A percentile compares a stretch with the other conserved stretches of the same genome.
These are phyloP conservation scores for Pholis gunnellus DNA, from an alignment of 2,113 vertebrate genomes.

Conservation along the genomic window DNA sequence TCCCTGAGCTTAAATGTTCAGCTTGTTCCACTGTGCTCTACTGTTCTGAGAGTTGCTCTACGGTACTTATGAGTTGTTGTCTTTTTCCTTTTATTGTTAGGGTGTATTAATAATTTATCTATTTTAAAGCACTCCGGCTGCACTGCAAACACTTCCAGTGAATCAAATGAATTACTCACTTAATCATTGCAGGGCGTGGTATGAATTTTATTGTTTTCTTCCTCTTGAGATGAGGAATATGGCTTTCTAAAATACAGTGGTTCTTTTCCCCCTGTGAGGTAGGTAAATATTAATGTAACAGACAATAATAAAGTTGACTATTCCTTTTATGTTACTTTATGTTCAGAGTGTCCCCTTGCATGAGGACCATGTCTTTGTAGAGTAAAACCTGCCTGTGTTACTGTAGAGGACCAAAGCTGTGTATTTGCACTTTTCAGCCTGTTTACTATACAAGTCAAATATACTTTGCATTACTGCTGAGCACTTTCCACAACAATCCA, in stretches of 20 bases:
- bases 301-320: neutral
- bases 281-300: conserved; percentile 18
- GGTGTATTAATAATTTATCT: conserved; percentile 41
- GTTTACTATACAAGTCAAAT: conserved; percentile 36
- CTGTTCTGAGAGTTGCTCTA: conserved; percentile 24
- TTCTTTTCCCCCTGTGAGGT: neutral
- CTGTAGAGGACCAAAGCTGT: neutral
- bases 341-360: neutral
- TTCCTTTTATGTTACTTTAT: neutral
- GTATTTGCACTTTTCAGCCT: conserved; percentile 5
- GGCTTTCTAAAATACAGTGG: neutral
- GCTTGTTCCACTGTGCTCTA: conserved; percentile 14
- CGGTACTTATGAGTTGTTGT: conserved; percentile 31
- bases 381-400: neutral
- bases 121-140: conserved; percentile 30
- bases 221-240: conserved; percentile 11
- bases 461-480: conserved; percentile 48
- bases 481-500: conserved; percentile 41
- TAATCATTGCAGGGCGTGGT: conserved; percentile 13
- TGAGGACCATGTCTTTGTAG: neutral
- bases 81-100: conserved; percentile 46
- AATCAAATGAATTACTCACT: conserved; percentile 42
- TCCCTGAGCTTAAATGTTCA: conserved; percentile 17
- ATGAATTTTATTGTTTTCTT: conserved; percentile 6
- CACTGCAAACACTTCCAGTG: conserved; percentile 21